A percentile compares a stretch with the other conserved stretches of the same genome.
Conservation (phyloP, 2,888 invertebrate species). For the Aplocera efformata region DNA sequence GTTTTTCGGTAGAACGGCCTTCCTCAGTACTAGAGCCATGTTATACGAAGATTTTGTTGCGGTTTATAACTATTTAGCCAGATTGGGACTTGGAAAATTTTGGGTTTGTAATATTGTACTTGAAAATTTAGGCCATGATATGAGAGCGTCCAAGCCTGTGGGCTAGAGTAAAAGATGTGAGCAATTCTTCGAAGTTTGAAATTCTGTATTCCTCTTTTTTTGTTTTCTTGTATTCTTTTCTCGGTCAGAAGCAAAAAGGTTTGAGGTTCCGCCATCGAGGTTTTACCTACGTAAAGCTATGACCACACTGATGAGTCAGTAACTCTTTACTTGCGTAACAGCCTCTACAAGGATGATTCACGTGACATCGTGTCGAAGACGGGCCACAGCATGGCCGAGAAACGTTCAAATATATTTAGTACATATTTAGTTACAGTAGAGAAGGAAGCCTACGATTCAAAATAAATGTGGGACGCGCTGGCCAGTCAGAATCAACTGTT, state of each 20-base stretch:
- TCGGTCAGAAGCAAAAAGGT: conserved; percentile 9
- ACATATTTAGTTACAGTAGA: no score
- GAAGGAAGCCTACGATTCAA: no score
- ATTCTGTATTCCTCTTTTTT: conserved; percentile 38
- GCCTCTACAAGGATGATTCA: no score
- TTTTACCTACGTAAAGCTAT: not conserved
- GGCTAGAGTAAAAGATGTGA: conserved; percentile 44
- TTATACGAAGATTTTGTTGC: conserved; percentile 31
- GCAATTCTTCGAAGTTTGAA: conserved; percentile 38
- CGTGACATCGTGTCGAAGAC: no score
- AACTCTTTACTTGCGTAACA: no score
- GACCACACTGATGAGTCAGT: no score
- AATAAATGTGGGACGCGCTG: no score
- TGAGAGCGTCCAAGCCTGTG: conserved; percentile 37
- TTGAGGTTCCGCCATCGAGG: conserved; percentile 2
- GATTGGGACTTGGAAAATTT: conserved; percentile 42
- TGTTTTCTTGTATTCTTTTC: conserved; percentile 23
- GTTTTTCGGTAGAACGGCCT: conserved; percentile 56
- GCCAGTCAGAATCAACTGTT: no score
- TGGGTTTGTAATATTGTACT: conserved; percentile 41
- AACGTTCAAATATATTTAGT: no score
- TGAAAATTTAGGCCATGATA: conserved; percentile 65
- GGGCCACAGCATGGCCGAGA: no score
- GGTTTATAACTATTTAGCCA: conserved; percentile 21
- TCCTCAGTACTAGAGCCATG: conserved; percentile 65